Percentiles rank a stretch among this genome's conserved stretches.
Conservation (phyloP, 2,113 vertebrate species). For the Chaetops frenatus region DNA sequence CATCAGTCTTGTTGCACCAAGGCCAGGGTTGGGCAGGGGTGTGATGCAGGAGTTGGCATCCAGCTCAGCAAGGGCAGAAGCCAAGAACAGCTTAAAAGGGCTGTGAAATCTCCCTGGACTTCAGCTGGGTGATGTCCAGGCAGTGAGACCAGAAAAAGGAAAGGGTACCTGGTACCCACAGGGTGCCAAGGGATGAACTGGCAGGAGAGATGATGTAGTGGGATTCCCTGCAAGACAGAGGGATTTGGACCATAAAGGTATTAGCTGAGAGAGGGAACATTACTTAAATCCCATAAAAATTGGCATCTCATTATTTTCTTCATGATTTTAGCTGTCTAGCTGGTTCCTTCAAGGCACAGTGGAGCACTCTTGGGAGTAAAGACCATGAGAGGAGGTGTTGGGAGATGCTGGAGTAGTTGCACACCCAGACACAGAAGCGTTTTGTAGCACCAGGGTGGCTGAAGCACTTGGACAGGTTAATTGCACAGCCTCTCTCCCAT, state of each 20-base stretch:
- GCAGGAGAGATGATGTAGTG: neutral
- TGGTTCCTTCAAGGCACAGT: neutral
- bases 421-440: neutral
- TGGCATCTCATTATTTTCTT: neutral
- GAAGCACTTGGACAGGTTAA: rapidly evolving
- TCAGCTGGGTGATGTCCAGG: neutral
- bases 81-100: neutral
- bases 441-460: neutral
- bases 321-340: neutral
- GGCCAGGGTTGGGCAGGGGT: neutral
- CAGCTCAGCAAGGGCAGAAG: neutral
- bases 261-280: neutral
- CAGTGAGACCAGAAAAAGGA: neutral
- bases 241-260: neutral
- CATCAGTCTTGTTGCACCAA: neutral
- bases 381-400: neutral
- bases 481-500: neutral
- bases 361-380: rapidly evolving
- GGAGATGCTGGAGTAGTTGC: neutral
- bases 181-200: neutral
- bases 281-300: neutral
- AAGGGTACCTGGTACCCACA: neutral
- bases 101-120: neutral
- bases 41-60: neutral
- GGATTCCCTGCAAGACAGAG: rapidly evolving